Base-by-base conservation (phyloP, 92 coral and sea anemone species). In the Epizoanthus stellaris region DNA sequence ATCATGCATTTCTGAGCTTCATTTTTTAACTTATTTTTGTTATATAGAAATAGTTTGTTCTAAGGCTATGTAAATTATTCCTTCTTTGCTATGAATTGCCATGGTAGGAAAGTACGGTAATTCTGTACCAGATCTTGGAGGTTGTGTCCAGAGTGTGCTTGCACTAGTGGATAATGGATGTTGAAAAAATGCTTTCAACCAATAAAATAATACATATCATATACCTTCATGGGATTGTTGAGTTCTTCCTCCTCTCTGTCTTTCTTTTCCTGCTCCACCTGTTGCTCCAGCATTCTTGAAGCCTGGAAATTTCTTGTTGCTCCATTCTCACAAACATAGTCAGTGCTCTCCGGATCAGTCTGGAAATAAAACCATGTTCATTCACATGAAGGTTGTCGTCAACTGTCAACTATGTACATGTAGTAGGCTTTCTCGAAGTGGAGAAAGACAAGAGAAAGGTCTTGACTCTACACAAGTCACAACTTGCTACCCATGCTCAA, bases 261-360 rank as follows among this genome's bases (percentile, higher is more conserved):
- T 76, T 89, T 89, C 77, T 97, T 90, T 64, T 76, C 63, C 36
- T 92, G 87, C 69, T 91, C 93, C 62, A 94, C 99, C 75, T 97
- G 97, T 54, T 95, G 92, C 86, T 94, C 99, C 90, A 93, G 84
- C 72, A 91, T 77, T 73, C 92, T 89, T 30, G 92, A 90, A 0
- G 99, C 99, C 81, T 97, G 99, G 85, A 97, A 97, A 81, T 97
- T 97, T 75, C 99, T 91, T 8, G 98, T 92, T 6, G 99, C 99
- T 49, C 99, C 99, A 77, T 93, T 93, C 80, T 97, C 99, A 84
- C 98, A 95, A 77, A 95, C 91, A 85, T 97, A 97, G 57, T 97
- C 99, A 12, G 99, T 97, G 84, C 88, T 97, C 60, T 97, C 98
- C 12, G 99, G 99, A 67, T 97, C 99, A 14, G 99, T 97, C 99